Evolutionary conservation across 2,113 vertebrate species (phyloP).

Genomic region (Toxotes jaculatrix): DNA sequence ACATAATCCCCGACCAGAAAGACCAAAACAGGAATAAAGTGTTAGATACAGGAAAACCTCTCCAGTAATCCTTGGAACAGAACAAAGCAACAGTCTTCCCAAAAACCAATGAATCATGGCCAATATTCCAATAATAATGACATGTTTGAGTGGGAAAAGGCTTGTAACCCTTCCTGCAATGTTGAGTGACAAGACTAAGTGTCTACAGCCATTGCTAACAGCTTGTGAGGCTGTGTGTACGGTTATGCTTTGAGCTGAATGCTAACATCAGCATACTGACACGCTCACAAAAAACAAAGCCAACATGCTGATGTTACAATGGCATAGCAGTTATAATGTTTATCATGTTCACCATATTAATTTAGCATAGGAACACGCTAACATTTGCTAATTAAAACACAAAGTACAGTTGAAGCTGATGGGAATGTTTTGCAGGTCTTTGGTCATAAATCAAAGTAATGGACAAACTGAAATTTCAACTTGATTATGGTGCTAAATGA

Average conservation of each 20-base stretch:
- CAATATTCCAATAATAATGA: slow-evolving; percentile 3
- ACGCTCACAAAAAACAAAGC: background rate
- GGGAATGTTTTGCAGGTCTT: background rate
- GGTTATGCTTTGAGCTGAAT: too few relatives aligned
- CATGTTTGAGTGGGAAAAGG: background rate
- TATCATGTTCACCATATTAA: background rate
- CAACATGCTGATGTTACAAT: background rate
- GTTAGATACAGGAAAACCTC: background rate
- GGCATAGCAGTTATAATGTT: background rate
- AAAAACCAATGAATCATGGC: background rate
- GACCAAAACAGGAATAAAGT: background rate
- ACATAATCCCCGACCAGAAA: background rate
- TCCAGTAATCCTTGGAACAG: background rate
- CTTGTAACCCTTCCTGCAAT: slow-evolving; percentile 7
- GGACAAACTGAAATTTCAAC: background rate
- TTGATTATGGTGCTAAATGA: too few relatives aligned
- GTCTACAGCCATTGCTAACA: background rate
- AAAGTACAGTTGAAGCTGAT: background rate
- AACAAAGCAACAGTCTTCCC: background rate
- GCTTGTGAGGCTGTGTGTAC: background rate
- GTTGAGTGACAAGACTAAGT: background rate
- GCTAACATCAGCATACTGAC: too few relatives aligned
- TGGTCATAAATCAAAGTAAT: background rate
- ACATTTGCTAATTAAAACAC: background rate
- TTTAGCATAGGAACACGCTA: background rate